A percentile compares a stretch with the other conserved stretches of the same genome.
Evolutionary conservation across 1,140 invertebrate genomes (phyloP).

Genomic region (Euglossa dilemma): DNA sequence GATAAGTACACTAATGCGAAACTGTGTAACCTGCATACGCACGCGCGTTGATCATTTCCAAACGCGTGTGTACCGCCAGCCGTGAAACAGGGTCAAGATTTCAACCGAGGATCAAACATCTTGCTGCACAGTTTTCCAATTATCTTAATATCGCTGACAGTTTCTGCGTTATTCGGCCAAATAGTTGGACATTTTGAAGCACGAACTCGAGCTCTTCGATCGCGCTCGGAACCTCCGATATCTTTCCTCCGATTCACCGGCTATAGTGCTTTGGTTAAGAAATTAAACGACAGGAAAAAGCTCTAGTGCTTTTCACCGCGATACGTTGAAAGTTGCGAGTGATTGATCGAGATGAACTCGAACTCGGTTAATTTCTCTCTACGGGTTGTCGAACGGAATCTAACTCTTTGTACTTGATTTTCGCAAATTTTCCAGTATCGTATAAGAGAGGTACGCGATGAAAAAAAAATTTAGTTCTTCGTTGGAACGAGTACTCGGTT

Average conservation of each 20-base stretch:
- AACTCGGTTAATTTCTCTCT: too few species aligned
- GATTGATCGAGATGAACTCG: neutral
- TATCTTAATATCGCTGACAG: neutral
- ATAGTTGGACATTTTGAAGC: neutral
- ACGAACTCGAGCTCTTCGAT: too few species aligned
- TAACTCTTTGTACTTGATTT: neutral
- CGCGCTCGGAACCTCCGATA: too few species aligned
- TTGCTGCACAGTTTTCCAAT: conserved; percentile 6
- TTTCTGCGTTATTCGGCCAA: neutral
- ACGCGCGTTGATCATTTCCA: conserved; percentile 32
- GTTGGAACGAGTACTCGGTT: too few species aligned
- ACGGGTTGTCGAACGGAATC: neutral
- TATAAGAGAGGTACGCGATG: neutral
- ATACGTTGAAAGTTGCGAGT: neutral
- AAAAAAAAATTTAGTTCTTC: neutral
- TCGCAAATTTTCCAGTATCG: neutral
- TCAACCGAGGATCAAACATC: conserved; percentile 31
- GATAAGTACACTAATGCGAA: conserved; percentile 37
- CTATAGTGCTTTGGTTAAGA: neutral
- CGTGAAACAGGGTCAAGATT: conserved; percentile 48
- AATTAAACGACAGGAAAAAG: neutral
- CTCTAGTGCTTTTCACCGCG: neutral
- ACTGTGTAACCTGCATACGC: conserved; percentile 41
- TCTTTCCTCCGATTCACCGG: neutral
- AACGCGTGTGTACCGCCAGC: conserved; percentile 41